Percentiles rank a stretch among this genome's conserved stretches.
phyloP scores from a whole-genome alignment of 2,797 vertebrate genomes.

The Intellagama lesueurii region DNA sequence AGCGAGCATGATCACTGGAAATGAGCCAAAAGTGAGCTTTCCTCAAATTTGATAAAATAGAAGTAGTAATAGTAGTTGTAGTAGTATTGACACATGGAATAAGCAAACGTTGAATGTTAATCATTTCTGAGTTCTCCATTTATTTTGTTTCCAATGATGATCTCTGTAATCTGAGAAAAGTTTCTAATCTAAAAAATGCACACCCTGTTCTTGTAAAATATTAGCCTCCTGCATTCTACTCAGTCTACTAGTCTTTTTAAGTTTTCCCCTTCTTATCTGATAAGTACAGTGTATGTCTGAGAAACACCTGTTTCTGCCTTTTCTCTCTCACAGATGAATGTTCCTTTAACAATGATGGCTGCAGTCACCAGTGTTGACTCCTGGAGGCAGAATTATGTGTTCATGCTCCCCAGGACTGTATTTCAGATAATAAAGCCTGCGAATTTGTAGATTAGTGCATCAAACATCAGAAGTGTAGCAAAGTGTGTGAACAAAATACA shows the following conservation, averaged over 20 bases:
- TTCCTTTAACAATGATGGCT: constrained; percentile 92
- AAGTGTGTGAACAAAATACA: constrained; percentile 97
- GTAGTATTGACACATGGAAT: no score
- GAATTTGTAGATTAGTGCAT: constrained; percentile 93
- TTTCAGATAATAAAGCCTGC: constrained; percentile 91
- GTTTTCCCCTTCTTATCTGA: not conserved
- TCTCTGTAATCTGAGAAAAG: no score
- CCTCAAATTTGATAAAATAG: no score
- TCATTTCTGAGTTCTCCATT: no score
- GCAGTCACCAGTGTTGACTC: constrained; percentile 95
- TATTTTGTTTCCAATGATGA: no score
- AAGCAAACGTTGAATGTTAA: no score
- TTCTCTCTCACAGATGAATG: constrained; percentile 87
- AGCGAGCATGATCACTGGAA: no score
- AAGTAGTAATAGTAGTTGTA: not conserved
- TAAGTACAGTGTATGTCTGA: not conserved
- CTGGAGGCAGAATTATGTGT: constrained; percentile 92
- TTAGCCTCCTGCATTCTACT: not conserved
- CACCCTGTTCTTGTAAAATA: not conserved
- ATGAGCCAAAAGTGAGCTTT: no score
- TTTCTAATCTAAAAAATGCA: not conserved
- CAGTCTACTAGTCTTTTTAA: not conserved
- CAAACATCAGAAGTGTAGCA: constrained; percentile 92
- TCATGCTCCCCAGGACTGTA: constrained; percentile 91
- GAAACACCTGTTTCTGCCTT: not conserved